Conservation (phyloP, 2,888 invertebrate species). For the Caradrina clavipalpis region DNA sequence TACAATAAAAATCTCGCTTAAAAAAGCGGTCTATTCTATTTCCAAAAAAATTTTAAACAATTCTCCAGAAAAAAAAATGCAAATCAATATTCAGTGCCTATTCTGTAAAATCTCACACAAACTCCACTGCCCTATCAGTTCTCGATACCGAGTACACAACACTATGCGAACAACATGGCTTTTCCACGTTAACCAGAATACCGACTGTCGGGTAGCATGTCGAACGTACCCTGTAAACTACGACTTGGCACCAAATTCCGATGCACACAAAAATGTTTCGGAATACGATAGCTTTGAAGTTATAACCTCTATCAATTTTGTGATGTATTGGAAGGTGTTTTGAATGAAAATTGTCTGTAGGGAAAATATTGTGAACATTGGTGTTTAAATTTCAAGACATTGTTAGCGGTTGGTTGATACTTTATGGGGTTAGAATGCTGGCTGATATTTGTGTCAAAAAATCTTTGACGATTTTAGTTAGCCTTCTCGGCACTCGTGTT, state of each 20-base stretch:
- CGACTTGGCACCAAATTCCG: conserved; percentile 53
- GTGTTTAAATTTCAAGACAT: too few species aligned
- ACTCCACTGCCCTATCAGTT: neutral
- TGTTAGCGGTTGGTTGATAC: too few species aligned
- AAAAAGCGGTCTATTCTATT: too few species aligned
- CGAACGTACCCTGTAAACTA: conserved; percentile 39
- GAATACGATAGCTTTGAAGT: conserved; percentile 14
- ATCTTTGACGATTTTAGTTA: too few species aligned
- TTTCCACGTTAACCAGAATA: conserved; percentile 36
- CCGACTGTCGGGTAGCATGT: conserved; percentile 34
- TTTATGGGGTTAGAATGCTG: too few species aligned
- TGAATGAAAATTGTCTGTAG: neutral
- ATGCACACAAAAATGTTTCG: conserved; percentile 45
- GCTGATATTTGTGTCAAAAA: too few species aligned
- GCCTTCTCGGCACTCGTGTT: too few species aligned
- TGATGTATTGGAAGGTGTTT: neutral
- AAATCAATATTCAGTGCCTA: neutral
- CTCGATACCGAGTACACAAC: neutral
- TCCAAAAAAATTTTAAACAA: too few species aligned
- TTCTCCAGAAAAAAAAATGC: too few species aligned
- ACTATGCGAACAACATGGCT: conserved; percentile 27
- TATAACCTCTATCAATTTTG: conserved; percentile 5
- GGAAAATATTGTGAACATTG: too few species aligned
- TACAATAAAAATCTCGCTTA: too few species aligned
- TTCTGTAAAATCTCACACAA: neutral